These are phyloP conservation scores for Anguilla obscura DNA, from an alignment of 2,797 vertebrate species.

Conservation along the genomic window DNA sequence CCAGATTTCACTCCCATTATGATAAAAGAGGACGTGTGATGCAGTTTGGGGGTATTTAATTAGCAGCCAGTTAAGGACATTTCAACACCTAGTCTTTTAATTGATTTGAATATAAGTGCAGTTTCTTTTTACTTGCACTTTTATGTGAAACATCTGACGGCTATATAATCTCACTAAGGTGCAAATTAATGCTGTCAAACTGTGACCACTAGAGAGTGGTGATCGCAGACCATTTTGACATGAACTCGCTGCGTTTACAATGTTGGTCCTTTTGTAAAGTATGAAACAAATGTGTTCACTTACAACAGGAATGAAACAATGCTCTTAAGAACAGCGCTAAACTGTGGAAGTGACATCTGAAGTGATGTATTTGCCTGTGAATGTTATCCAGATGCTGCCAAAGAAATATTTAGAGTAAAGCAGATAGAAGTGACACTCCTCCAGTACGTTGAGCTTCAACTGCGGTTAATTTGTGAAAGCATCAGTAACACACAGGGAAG, in stretches of 20 bases:
- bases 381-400: background rate
- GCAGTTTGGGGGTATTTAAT: background rate
- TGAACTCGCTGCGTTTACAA: background rate
- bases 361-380: background rate
- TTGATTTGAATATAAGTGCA: background rate
- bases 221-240: background rate
- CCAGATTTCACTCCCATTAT: background rate
- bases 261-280: background rate
- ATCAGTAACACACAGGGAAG: background rate
- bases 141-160: background rate
- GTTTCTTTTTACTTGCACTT: background rate
- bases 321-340: background rate
- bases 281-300: background rate
- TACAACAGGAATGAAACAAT: background rate
- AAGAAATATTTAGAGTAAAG: background rate
- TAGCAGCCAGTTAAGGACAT: background rate
- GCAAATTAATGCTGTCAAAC: background rate
- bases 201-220: background rate
- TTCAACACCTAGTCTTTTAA: background rate
- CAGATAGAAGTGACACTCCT: background rate
- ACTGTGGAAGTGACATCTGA: background rate
- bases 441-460: too few species aligned
- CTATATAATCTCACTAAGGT: background rate
- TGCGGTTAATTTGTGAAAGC: background rate
- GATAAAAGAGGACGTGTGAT: background rate